Evolutionary conservation across 2,797 vertebrate species (phyloP), one percentile per base, ranked within the genome.

Genomic region (Tenualosa thibaudeaui): DNA sequence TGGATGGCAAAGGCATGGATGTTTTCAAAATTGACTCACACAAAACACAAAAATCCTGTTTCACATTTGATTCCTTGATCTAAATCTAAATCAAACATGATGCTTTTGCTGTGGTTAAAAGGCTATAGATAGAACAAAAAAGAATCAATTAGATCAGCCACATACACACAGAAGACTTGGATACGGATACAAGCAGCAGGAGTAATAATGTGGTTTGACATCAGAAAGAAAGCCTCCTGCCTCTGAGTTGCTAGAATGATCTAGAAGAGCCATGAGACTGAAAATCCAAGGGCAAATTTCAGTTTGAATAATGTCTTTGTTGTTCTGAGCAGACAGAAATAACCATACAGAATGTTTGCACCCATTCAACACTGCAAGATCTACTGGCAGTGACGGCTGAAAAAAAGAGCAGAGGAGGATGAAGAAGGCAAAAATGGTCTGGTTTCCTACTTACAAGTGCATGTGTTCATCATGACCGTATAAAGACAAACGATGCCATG

Each of bases 401-500:
- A 82, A 83, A 82, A 60, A 82, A 60, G 31, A 81, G 24, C 15
- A 26, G 31, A 24, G 13, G 31, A 43, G 54, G 71, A 58, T 13
- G 53, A 19, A n/a, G 31, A 43, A 75, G 83, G 83, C 75, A 17
- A 54, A 51, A 84, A 83, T 82, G 81, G 89, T 90, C 90, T 89
- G 89, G 84, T 89, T 89, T 87, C 84, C 84, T 89, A 90, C 89
- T 90, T 87, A 88, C 54, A 83, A 86, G 71, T 81, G 82, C 88
- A 88, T 88, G 89, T 89, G 87, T 87, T 88, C 83, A 86, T 88
- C 65, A 86, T 90, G 89, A 90, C 88, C 88, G 88, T 90, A 90
- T 90, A 90, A 90, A 90, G 89, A 90, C 89, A 90, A 89, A 90
- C 83, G 88, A 86, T 90, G 87, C 88, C 89, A 88, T 71, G 60